Percentiles rank a stretch among this genome's conserved stretches.
Conservation (phyloP, 2,888 invertebrate species). For the Acutogordius australiensis region DNA sequence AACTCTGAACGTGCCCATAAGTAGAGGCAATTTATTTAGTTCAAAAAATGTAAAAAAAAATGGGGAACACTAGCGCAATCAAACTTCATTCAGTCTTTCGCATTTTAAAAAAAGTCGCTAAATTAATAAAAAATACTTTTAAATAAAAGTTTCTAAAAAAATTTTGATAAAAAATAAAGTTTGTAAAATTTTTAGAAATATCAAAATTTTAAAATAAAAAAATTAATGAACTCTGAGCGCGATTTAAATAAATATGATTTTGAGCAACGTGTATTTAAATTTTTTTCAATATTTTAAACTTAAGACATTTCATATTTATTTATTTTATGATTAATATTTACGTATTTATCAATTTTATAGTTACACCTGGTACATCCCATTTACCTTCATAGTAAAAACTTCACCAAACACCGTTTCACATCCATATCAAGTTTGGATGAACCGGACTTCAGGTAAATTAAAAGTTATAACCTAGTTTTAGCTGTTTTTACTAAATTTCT, state of each 20-base stretch:
- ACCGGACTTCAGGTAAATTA: neutral
- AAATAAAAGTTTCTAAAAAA: too few relatives aligned
- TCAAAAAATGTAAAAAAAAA: too few relatives aligned
- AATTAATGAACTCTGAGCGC: too few relatives aligned
- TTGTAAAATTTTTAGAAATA: neutral
- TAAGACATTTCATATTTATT: neutral
- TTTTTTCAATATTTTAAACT: neutral
- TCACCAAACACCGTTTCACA: neutral
- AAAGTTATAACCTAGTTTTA: too few relatives aligned
- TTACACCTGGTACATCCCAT: constrained; percentile 15
- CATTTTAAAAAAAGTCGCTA: too few relatives aligned
- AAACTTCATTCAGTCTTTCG: too few relatives aligned
- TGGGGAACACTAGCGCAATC: too few relatives aligned
- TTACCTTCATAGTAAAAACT: constrained; percentile 38
- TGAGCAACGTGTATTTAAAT: neutral
- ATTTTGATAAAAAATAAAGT: neutral
- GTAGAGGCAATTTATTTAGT: too few relatives aligned
- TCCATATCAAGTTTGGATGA: neutral
- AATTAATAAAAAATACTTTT: too few relatives aligned
- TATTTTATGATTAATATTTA: neutral
- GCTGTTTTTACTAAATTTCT: too few relatives aligned
- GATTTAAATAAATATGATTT: too few relatives aligned
- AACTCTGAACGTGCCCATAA: too few relatives aligned
- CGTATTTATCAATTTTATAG: constrained; percentile 4
- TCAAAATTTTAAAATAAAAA: neutral